Evolutionary conservation across 2,797 vertebrate species (phyloP).

Genomic region (Alouatta caraya): DNA sequence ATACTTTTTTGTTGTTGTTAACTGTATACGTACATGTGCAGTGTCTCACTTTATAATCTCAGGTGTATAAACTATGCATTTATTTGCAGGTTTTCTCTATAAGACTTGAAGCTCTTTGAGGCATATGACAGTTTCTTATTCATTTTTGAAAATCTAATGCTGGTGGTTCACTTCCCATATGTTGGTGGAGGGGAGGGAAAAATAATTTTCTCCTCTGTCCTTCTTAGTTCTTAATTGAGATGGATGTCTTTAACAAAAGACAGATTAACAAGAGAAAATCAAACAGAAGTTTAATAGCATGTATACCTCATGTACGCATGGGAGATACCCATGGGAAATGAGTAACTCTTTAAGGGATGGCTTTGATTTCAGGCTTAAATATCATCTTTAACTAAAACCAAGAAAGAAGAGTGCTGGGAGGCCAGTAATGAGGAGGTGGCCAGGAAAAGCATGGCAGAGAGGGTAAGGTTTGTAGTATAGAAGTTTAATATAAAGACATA

Average conservation of each 20-base stretch:
- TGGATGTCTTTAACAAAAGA: not conserved
- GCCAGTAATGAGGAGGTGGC: not conserved
- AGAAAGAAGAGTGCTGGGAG: not conserved
- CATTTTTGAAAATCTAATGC: not conserved
- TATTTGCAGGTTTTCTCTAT: not conserved
- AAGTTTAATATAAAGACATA: not conserved
- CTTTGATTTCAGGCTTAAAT: not conserved
- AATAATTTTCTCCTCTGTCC: not conserved
- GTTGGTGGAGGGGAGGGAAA: not conserved
- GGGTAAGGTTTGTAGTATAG: not conserved
- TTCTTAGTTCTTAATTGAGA: not conserved
- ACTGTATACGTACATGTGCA: not conserved
- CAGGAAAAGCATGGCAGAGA: not conserved
- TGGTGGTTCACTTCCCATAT: not conserved
- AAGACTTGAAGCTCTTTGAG: conserved; percentile 15
- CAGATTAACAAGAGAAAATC: not conserved
- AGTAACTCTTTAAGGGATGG: not conserved
- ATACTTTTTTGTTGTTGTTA: not conserved
- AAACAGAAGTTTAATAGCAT: not conserved
- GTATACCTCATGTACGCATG: not conserved
- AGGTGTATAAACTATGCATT: not conserved
- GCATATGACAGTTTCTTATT: conserved; percentile 17
- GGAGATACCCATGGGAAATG: not conserved
- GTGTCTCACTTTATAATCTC: not conserved
- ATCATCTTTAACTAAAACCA: not conserved